Base-by-base conservation (phyloP, 2,797 vertebrate species). In the Amblyopsis hoosieri region DNA sequence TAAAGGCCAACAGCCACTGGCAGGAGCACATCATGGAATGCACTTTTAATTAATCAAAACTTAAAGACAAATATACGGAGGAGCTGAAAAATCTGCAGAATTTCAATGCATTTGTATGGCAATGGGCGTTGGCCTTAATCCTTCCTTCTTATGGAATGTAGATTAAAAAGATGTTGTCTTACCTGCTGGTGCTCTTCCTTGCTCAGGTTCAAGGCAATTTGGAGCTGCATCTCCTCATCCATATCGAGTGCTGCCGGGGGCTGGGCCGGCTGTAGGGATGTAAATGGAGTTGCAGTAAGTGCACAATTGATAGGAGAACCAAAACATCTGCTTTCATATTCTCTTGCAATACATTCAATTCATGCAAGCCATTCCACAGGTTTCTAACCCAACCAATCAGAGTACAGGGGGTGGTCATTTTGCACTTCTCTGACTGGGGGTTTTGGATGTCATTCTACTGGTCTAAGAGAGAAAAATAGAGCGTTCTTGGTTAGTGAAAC, bases 141-240 rank as follows among this genome's bases (percentile, higher is more conserved):
- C 23, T 29, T 29, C 37, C 9, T 37, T 37, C 8, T 10, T 42
- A 42, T 42, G 37, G 37, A 42, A 7, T 42, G 37, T 42, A 42
- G 37, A 42, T 8, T 42, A 42, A 42, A 42, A 42, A 9, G 1
- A 1, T 8, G 37, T 42, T 9, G 17, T 29, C 3, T 76, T 95
- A 99, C 97, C 96, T 98, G 95, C 88, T 97, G 91, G 5, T 98
- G 96, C 81, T 95, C 95, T 88, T 98, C 94, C 88, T 92, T 95
- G 91, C 97, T 99, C 83, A 97, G 93, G 81, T 73, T 93, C 79
- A 99, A 85, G 46, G 96, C 97, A 61, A 97, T 87, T 92, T 97
- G 94, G 64, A 99, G 92, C 89, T 99, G 96, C 45, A 93, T 82
- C 52, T 98, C 96, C 82, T 99, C 97, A 0, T 99, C 96, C 91